Evolutionary conservation across 2,797 vertebrate genomes (phyloP), one percentile per base, ranked within the genome.

Genomic region (Sciurus vulgaris): DNA sequence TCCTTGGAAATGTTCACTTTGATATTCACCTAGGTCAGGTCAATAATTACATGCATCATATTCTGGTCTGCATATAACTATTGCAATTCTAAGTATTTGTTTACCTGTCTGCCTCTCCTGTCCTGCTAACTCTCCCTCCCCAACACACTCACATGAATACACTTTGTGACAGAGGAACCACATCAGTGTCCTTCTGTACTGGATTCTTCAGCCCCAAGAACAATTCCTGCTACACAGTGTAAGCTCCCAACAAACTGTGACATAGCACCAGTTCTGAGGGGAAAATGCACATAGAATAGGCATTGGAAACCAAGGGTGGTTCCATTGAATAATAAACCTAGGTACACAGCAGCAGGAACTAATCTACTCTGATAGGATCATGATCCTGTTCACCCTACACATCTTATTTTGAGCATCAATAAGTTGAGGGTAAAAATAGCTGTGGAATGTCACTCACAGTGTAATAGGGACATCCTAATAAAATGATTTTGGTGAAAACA

Each of bases 401-500:
- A 83, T 61, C 8, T 74, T 90, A 77, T 47, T 89, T 20, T 72
- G 63, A 91, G 24, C 14, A 79, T 76, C n/a, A 51, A 38, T 83
- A 94, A 87, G 63, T 17, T 54, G 2, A 28, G 22, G 15, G 13
- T 59, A 79, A 26, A 86, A 83, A 86, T 8, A 91, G 17, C 22
- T 86, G 24, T 26, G 76, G 28, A 49, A 69, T 15, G 91, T 70
- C 2, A 28, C 41, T 70, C 35, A 86, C 18, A 54, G 54, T 35
- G 24, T 89, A 63, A 13, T 74, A 81, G 35, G 14, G 54, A 95
- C 3, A 49, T 85, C 87, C 41, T 89, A 89, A 84, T 67, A 84
- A 49, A 95, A 91, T 35, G 67, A 54, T 70, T 83, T 51, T 69
- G 22, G 74, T 65, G 63, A 88, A 86, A 93, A 94, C 15, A 51